Conservation (phyloP, 2,797 vertebrate species). For the Erithacus rubecula region DNA sequence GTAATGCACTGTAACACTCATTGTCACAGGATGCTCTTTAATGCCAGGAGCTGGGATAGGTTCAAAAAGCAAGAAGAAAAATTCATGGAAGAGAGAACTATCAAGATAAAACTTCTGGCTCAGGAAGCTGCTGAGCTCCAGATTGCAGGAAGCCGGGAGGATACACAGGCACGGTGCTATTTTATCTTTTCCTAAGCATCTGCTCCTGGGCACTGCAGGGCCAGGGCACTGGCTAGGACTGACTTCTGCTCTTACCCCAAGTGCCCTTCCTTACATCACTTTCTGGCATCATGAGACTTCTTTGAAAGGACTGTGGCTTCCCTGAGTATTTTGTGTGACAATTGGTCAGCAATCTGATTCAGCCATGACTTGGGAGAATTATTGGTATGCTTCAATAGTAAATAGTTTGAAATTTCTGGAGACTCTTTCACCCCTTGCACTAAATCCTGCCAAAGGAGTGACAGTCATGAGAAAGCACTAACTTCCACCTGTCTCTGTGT, state of each 20-base stretch:
- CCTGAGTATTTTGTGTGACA: not conserved
- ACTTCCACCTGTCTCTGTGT: not conserved
- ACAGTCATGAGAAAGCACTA: not conserved
- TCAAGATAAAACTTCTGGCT: constrained; percentile 41
- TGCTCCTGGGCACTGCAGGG: not conserved
- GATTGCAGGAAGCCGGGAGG: constrained; percentile 1
- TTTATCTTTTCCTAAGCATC: constrained; percentile 41
- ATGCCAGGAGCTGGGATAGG: not conserved
- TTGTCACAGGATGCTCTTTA: constrained; percentile 26
- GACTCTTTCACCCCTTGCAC: not conserved
- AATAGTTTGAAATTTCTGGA: not conserved
- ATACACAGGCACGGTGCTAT: not conserved
- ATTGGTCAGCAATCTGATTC: not conserved
- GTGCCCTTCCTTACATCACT: not conserved
- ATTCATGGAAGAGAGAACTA: constrained; percentile 37
- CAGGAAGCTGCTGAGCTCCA: constrained; percentile 27
- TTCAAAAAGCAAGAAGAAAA: constrained; percentile 57
- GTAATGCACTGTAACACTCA: not conserved
- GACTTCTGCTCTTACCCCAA: not conserved
- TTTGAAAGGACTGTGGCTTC: not conserved
- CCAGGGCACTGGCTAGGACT: not conserved
- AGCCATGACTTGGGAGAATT: not conserved
- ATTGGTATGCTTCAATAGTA: not conserved
- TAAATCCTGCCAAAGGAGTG: not conserved
- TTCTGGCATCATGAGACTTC: not conserved